These are phyloP conservation scores for Percina caprodes DNA, from an alignment of 2,113 vertebrate species.

Conservation along the genomic window DNA sequence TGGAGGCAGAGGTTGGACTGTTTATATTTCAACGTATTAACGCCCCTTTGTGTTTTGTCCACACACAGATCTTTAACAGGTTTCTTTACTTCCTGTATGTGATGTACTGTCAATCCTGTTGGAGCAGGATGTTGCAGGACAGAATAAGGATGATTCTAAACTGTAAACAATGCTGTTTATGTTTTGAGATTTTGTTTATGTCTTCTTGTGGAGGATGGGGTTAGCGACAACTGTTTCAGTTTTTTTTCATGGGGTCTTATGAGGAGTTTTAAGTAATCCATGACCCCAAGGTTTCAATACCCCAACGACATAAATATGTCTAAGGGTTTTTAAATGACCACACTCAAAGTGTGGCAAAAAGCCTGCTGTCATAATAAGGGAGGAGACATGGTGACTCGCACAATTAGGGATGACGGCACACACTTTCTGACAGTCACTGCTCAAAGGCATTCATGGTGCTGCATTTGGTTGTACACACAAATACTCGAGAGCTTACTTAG, in stretches of 20 bases:
- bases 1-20: background rate
- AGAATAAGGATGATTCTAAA: background rate
- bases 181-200: background rate
- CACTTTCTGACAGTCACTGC: background rate
- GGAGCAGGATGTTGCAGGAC: background rate
- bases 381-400: too few species aligned
- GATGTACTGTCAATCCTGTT: background rate
- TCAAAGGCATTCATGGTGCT: background rate
- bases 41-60: background rate
- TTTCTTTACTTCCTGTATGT: background rate
- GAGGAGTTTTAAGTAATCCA: background rate
- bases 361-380: too few species aligned
- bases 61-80: too few species aligned
- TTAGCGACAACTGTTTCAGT: background rate
- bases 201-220: background rate
- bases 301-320: background rate
- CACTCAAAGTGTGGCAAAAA: too few species aligned
- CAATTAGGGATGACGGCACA: too few species aligned
- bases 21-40: background rate
- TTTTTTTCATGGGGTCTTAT: background rate
- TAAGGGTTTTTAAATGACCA: background rate
- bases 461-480: background rate
- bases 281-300: background rate
- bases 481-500: background rate
- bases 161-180: background rate